phyloP scores from a whole-genome alignment of 2,888 invertebrate species.

The Stenurella melanura region DNA sequence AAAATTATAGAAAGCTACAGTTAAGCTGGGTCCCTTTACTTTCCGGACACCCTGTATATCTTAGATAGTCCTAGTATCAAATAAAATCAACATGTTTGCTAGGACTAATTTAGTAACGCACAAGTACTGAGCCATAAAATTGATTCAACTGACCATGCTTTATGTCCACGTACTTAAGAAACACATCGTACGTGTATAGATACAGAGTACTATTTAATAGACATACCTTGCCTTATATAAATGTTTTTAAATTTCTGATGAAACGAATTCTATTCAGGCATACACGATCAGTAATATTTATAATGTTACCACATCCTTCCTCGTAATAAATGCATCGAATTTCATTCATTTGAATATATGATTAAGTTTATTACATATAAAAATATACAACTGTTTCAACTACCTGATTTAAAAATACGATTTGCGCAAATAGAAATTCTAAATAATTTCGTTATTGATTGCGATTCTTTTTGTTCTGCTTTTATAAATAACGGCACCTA shows the following conservation, averaged over 20 bases:
- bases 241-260: not conserved
- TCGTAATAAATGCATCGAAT: not conserved
- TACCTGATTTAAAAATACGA: slow-evolving; percentile 2
- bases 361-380: not conserved
- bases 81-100: too few species aligned
- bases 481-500: slow-evolving; percentile 31
- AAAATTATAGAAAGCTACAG: too few species aligned
- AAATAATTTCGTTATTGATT: slow-evolving; percentile 37
- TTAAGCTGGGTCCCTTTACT: too few species aligned
- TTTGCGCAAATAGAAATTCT: not conserved
- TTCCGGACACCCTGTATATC: too few species aligned
- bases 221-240: not conserved
- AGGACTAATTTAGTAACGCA: too few species aligned
- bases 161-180: too few species aligned
- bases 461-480: slow-evolving; percentile 28
- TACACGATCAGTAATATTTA: not conserved
- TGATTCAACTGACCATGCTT: too few species aligned
- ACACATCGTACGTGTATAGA: too few species aligned
- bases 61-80: too few species aligned
- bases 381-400: slow-evolving; percentile 13
- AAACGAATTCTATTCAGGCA: not conserved
- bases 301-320: not conserved
- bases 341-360: not conserved
- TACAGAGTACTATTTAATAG: too few species aligned
- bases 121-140: too few species aligned